Evolutionary conservation across 2,888 invertebrate genomes (phyloP), one percentile per base, ranked within the genome.

Genomic region (Dryobotodes eremita): DNA sequence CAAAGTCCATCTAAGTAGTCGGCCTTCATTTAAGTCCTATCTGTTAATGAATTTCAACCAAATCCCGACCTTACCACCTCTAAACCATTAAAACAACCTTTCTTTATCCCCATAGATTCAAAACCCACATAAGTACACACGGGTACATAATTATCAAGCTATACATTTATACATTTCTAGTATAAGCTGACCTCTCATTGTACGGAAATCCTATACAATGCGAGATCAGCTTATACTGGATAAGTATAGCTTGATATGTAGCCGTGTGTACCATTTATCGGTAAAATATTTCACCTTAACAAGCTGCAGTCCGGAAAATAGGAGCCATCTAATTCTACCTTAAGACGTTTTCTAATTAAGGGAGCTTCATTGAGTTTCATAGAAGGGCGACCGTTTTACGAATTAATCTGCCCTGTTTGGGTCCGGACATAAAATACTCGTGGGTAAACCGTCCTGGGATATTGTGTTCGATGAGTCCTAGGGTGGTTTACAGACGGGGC

Each of bases 301-400:
- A 64, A 80, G 83, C 79, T 81, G 78, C 55, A 46, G 69, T 70
- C 70, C 78, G 59, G 78, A 84, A 83, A 88, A 79, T 77, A 75
- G 66, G 64, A 68, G 26, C 75, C 20, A 79, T 74, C 74, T 79
- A 75, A 83, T 84, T 80, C 83, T 70, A 85, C 85, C 82, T 77
- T 87, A 80, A 89, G 86, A 85, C 82, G 75, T 84, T 86, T 86
- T 84, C 88, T 85, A 89, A 89, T 89, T 86, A 90, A 90, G 79
- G 75, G 69, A 78, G 36, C 71, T n/a, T 81, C 79, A 83, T 90
- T 84, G 74, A 75, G 77, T 86, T 82, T 70, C 81, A 84, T 74
- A 69, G 80, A 71, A 66, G 73, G 80, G 69, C 48, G 82, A 74
- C 80, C 86, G 71, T 87, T 88, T 87, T 78, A 81, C 66, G 84